Conservation (phyloP, 2,888 invertebrate species). For the Euzophera pinguis region DNA sequence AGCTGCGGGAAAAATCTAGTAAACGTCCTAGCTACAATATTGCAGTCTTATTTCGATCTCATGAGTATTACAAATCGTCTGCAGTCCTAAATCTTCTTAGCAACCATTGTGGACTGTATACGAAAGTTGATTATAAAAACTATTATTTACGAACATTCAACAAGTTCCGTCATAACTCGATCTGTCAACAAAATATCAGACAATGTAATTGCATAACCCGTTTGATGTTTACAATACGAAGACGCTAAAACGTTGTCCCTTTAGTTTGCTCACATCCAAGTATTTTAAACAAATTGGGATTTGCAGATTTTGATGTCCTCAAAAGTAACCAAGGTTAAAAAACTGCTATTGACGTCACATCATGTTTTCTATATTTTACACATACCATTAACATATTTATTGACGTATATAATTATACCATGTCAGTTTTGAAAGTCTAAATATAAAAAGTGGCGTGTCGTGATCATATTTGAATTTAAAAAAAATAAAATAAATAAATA, state of each 20-base stretch:
- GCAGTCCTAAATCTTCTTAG: background rate
- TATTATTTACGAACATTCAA: background rate
- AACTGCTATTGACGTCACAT: background rate
- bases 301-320: background rate
- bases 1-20: no score
- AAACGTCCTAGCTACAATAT: no score
- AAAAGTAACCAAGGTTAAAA: conserved; percentile 5
- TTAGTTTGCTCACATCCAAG: background rate
- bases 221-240: conserved; percentile 6
- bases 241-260: conserved; percentile 7
- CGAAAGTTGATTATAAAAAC: background rate
- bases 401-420: background rate
- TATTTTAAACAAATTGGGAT: background rate
- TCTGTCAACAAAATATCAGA: conserved; percentile 3
- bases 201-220: conserved; percentile 8
- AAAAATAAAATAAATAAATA: background rate
- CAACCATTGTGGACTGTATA: background rate
- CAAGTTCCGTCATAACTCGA: conserved; percentile 3
- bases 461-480: background rate
- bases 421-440: background rate
- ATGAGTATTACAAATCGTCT: no score
- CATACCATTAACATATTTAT: background rate
- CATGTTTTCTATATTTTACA: conserved; percentile 5
- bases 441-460: background rate
- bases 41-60: no score